phyloP scores from a whole-genome alignment of 2,888 invertebrate species.

The Cyclophora albipunctata region DNA sequence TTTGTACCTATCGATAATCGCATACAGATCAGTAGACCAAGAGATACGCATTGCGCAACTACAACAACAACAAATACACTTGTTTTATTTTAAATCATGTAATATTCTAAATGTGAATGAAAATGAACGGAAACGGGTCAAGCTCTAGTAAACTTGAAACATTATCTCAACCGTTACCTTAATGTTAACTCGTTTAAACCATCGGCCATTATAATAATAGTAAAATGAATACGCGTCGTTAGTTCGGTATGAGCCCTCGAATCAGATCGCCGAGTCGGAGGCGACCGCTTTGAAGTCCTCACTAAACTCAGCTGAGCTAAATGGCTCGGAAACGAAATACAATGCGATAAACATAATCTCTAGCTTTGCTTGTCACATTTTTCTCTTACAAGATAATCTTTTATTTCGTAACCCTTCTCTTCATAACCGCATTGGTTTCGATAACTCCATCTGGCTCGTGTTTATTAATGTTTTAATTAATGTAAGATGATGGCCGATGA shows the following conservation, averaged over 20 bases:
- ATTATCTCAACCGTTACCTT: too few species aligned
- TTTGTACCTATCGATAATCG: too few species aligned
- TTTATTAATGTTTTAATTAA: neutral
- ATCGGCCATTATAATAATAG: neutral
- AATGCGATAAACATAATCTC: conserved; percentile 29
- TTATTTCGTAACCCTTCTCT: conserved; percentile 13
- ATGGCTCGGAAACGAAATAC: conserved; percentile 33
- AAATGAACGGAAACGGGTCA: too few species aligned
- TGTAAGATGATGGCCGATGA: too few species aligned
- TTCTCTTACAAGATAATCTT: conserved; percentile 21
- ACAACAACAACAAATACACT: too few species aligned
- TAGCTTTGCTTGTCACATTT: conserved; percentile 20
- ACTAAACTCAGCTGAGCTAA: conserved; percentile 23
- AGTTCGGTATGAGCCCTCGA: conserved; percentile 19
- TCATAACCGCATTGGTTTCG: conserved; percentile 2
- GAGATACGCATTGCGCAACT: too few species aligned
- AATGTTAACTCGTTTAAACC: too few species aligned
- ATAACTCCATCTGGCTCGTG: conserved; percentile 8
- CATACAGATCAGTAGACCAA: too few species aligned
- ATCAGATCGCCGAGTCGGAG: conserved; percentile 22
- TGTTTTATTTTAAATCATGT: too few species aligned
- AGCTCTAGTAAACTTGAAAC: too few species aligned
- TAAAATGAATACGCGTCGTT: conserved; percentile 15
- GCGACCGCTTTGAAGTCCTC: conserved; percentile 26
- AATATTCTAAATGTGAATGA: too few species aligned